Evolutionary conservation across 2,113 vertebrate species (phyloP).

Genomic region (Acrocephalus kingi): DNA sequence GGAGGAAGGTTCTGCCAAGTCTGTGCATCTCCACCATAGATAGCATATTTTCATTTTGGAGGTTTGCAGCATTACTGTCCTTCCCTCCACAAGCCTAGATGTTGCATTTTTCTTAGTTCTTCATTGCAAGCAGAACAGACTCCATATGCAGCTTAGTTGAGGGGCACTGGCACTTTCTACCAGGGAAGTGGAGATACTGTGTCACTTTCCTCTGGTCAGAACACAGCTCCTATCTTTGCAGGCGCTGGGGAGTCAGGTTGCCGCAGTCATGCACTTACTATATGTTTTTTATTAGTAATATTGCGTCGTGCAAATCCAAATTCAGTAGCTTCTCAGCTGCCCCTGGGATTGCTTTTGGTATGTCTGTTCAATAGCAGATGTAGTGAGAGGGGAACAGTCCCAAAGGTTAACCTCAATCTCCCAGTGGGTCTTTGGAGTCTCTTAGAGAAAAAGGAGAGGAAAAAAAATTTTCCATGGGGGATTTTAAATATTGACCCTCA

Average conservation of each 20-base stretch:
- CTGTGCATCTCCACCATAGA: neutral
- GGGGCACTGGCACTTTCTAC: neutral
- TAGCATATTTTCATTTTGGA: neutral
- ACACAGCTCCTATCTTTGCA: neutral
- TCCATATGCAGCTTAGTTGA: neutral
- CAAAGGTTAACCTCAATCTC: neutral
- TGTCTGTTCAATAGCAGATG: neutral
- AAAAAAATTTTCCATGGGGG: neutral
- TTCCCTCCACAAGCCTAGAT: neutral
- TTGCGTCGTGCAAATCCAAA: neutral
- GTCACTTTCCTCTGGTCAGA: neutral
- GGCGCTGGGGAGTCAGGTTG: fast-evolving
- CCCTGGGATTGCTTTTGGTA: neutral
- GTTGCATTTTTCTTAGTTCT: neutral
- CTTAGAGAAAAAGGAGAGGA: neutral
- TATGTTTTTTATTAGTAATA: neutral
- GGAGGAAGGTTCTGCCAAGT: neutral
- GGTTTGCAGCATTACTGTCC: neutral
- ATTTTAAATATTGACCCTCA: neutral
- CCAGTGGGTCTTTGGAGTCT: neutral
- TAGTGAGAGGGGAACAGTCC: neutral
- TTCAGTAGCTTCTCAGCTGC: neutral
- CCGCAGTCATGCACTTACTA: neutral
- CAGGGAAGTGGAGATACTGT: neutral
- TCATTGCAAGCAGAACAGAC: neutral